Conservation (phyloP, 2,113 vertebrate species). For the pig (Sus scrofa) region DNA sequence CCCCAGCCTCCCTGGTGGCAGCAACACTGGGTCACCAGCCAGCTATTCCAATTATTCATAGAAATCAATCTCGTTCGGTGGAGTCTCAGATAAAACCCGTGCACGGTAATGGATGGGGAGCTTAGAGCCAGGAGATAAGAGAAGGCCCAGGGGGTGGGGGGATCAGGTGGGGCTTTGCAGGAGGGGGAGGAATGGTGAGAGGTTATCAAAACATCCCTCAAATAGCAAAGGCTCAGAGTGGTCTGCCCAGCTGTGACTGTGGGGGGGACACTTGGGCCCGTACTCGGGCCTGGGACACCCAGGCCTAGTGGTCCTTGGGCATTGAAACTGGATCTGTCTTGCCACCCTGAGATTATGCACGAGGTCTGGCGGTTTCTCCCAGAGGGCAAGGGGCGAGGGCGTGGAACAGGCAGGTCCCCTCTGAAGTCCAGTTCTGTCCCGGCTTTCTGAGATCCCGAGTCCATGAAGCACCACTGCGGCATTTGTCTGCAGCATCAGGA, state of each 20-base stretch:
- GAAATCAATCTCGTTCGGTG: slow-evolving; percentile 74
- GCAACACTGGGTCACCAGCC: slow-evolving; percentile 63
- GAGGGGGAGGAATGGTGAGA: slow-evolving; percentile 26
- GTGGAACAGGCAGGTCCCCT: neutral
- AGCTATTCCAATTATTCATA: slow-evolving; percentile 83
- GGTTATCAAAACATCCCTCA: slow-evolving; percentile 83
- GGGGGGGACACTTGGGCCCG: neutral
- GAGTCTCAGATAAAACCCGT: slow-evolving; percentile 74
- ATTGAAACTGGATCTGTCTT: neutral
- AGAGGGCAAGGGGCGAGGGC: rapidly evolving
- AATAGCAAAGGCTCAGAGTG: slow-evolving; percentile 61
- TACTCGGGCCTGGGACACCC: neutral
- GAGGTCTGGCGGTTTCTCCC: neutral
- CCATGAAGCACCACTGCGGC: neutral
- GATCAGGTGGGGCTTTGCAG: slow-evolving; percentile 71
- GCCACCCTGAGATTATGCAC: neutral
- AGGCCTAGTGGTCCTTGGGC: neutral
- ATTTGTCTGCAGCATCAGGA: neutral
- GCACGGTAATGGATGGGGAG: slow-evolving; percentile 78
- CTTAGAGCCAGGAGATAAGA: slow-evolving; percentile 80
- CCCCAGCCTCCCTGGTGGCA: slow-evolving; percentile 45
- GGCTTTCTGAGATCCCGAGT: neutral
- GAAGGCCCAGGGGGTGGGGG: slow-evolving; percentile 40
- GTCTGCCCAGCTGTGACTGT: neutral
- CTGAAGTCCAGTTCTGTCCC: neutral